Percentiles rank a stretch among this genome's conserved stretches.
These are phyloP conservation scores for Ditula angustiorana DNA, from an alignment of 2,888 invertebrate species.

Conservation along the genomic window DNA sequence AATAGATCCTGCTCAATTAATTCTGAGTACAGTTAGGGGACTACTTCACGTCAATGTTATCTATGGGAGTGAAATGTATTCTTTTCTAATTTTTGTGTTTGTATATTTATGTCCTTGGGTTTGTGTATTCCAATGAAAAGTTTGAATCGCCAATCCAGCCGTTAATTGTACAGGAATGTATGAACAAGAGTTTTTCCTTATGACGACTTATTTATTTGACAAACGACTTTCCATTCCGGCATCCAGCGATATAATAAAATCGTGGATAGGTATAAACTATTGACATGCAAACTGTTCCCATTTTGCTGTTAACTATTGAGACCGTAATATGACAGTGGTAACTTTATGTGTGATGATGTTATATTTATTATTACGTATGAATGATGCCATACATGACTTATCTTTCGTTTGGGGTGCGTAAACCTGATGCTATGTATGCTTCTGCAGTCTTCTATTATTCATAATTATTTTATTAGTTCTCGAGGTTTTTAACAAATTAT, in stretches of 20 bases:
- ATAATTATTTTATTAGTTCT: slow-evolving; percentile 7
- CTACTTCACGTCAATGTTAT: slow-evolving; percentile 62
- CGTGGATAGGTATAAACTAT: no score
- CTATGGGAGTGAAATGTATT: slow-evolving; percentile 64
- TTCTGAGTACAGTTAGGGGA: slow-evolving; percentile 75
- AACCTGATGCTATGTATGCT: slow-evolving; percentile 29
- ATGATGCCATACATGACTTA: background rate
- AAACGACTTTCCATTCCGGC: background rate
- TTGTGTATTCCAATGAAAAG: slow-evolving; percentile 33
- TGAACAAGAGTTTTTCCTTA: background rate
- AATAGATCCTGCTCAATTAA: slow-evolving; percentile 81
- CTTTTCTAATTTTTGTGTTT: slow-evolving; percentile 40
- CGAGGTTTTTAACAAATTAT: background rate
- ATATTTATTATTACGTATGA: background rate
- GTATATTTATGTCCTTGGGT: slow-evolving; percentile 42
- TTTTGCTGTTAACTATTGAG: no score
- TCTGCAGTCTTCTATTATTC: background rate
- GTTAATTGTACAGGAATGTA: background rate
- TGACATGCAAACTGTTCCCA: background rate
- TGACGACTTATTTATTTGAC: background rate
- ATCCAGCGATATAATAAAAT: background rate
- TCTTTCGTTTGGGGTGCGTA: slow-evolving; percentile 35
- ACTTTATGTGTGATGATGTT: background rate
- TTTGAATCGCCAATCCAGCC: background rate
- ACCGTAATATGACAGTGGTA: background rate